phyloP scores from a whole-genome alignment of 2,113 vertebrate species.

The Caranx ignobilis region DNA sequence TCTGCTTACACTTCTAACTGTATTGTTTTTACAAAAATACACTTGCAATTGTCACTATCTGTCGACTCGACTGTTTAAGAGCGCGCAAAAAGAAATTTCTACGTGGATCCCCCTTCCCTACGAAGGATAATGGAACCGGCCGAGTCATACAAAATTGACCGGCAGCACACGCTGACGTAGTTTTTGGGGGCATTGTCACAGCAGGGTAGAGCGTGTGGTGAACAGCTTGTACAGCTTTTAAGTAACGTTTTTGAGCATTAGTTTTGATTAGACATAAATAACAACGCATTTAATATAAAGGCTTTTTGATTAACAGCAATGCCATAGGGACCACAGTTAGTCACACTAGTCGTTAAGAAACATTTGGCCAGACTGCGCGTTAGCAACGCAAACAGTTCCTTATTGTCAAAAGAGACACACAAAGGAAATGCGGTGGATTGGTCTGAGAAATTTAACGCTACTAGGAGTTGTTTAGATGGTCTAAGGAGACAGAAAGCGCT shows the following conservation, averaged over 20 bases:
- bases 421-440: slow-evolving; percentile 63
- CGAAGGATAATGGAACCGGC: slow-evolving; percentile 53
- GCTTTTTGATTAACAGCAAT: slow-evolving; percentile 21
- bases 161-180: slow-evolving; percentile 47
- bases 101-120: background rate
- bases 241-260: slow-evolving; percentile 18
- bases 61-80: background rate
- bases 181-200: slow-evolving; percentile 53
- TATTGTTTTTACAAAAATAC: background rate
- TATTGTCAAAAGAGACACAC: slow-evolving; percentile 45
- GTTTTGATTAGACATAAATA: background rate
- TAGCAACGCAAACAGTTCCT: slow-evolving; percentile 51
- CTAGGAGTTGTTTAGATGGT: background rate
- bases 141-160: slow-evolving; percentile 24
- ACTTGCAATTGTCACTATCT: background rate
- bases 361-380: slow-evolving; percentile 51
- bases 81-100: background rate
- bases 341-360: slow-evolving; percentile 49
- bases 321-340: slow-evolving; percentile 29
- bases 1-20: background rate
- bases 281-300: slow-evolving; percentile 11
- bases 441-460: slow-evolving; percentile 11
- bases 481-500: background rate
- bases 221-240: slow-evolving; percentile 38
- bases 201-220: background rate